These are phyloP conservation scores for Pseudanteris insignis DNA, from an alignment of 2,888 invertebrate genomes.

Conservation along the genomic window DNA sequence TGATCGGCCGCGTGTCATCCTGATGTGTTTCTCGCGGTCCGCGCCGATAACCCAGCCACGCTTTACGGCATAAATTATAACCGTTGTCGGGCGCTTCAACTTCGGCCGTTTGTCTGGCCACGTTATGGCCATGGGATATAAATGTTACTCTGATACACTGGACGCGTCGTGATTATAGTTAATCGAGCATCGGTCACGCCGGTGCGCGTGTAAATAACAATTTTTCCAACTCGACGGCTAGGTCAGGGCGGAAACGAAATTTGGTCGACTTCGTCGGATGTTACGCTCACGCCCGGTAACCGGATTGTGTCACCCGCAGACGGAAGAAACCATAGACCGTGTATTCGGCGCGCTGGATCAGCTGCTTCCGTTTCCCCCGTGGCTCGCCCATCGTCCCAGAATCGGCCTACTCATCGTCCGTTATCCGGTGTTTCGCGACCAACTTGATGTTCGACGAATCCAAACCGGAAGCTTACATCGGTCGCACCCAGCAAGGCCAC, in stretches of 20 bases:
- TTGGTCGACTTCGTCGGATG: no score
- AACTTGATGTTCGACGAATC: no score
- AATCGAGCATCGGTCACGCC: slow-evolving; percentile 31
- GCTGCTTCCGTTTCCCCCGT: slow-evolving; percentile 33
- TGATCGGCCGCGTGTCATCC: slow-evolving; percentile 35
- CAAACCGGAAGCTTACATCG: no score
- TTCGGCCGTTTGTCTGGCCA: no score
- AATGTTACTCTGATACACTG: no score
- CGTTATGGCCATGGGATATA: no score
- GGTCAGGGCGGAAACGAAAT: no score
- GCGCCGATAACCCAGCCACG: slow-evolving; percentile 31
- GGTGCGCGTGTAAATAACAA: slow-evolving; percentile 37
- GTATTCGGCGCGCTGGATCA: slow-evolving; percentile 2
- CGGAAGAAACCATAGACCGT: slow-evolving; percentile 19
- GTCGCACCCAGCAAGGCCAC: no score
- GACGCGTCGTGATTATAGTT: slow-evolving; percentile 15
- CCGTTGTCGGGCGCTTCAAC: slow-evolving; percentile 58
- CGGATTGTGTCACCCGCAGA: neutral
- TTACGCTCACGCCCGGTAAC: neutral
- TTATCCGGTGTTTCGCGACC: no score
- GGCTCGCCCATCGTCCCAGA: no score
- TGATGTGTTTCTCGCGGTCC: slow-evolving; percentile 19
- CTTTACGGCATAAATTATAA: slow-evolving; percentile 57
- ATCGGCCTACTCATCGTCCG: no score
- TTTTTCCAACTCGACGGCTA: no score